Percentiles rank a stretch among this genome's conserved stretches.
phyloP scores from a whole-genome alignment of 1,140 invertebrate species.

The Cherax destructor region DNA sequence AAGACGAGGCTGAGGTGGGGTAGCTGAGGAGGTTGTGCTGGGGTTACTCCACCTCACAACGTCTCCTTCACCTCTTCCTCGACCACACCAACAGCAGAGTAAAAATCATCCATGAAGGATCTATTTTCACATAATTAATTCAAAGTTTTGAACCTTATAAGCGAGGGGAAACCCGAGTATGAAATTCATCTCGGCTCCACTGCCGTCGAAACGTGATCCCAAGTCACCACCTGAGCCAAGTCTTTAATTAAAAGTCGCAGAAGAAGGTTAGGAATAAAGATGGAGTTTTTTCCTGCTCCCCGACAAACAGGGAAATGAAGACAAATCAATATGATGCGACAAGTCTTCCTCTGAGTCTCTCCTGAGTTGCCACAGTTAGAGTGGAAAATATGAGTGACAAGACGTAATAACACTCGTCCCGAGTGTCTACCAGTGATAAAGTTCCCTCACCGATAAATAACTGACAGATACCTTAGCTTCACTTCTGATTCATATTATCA shows the following conservation, averaged over 20 bases:
- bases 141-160: constrained; percentile 27
- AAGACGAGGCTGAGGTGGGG: too few relatives aligned
- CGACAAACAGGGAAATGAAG: constrained; percentile 48
- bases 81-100: background rate
- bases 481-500: constrained; percentile 45
- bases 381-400: background rate
- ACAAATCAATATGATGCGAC: constrained; percentile 55
- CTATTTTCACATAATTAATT: constrained; percentile 22
- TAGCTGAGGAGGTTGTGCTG: too few relatives aligned
- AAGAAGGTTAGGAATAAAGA: constrained; percentile 39
- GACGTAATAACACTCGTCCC: background rate
- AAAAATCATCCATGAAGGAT: background rate
- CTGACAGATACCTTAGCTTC: constrained; percentile 13
- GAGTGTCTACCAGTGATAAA: background rate
- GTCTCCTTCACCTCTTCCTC: background rate
- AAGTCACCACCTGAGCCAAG: constrained; percentile 9
- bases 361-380: background rate
- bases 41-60: too few relatives aligned
- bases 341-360: constrained; percentile 35
- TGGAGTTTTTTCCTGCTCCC: constrained; percentile 23
- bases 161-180: constrained; percentile 29
- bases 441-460: constrained; percentile 8
- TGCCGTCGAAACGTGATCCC: constrained; percentile 30
- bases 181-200: constrained; percentile 9
- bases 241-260: constrained; percentile 55